phyloP scores from a whole-genome alignment of 2,888 invertebrate genomes.

The Sericinus montela region DNA sequence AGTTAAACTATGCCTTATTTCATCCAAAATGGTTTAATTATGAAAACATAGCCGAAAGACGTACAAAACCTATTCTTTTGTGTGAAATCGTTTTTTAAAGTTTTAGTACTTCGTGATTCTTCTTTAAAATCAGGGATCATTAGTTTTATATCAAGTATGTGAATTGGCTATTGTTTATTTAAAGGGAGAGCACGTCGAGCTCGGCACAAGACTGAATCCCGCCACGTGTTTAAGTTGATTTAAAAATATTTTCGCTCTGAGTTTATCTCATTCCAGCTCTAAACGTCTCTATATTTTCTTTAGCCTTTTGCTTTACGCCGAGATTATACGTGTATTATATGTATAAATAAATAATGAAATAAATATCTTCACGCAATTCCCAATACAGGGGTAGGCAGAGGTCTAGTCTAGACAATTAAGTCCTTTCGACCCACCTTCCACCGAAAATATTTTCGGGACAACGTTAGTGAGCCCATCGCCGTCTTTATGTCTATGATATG shows the following conservation, averaged over 20 bases:
- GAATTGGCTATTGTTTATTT: constrained; percentile 6
- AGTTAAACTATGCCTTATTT: no score
- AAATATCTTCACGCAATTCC: no score
- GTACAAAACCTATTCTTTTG: no score
- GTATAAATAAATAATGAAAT: no score
- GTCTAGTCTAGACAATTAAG: no score
- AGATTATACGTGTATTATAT: background rate
- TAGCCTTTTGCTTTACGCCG: background rate
- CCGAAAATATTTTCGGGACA: no score
- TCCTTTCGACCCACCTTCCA: no score
- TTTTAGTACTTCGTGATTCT: constrained; percentile 5
- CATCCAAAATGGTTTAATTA: no score
- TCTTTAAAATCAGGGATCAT: constrained; percentile 14
- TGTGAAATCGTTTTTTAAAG: background rate
- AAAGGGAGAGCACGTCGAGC: constrained; percentile 2
- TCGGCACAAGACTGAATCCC: background rate
- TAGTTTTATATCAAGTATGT: constrained; percentile 11
- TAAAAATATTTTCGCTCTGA: constrained; percentile 4
- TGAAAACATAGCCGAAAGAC: no score
- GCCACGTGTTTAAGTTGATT: constrained; percentile 8
- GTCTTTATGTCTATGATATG: no score
- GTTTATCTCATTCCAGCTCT: background rate
- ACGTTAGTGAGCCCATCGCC: no score
- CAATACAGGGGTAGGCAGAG: no score
- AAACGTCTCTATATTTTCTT: constrained; percentile 7